Evolutionary conservation across 2,113 vertebrate species (phyloP), one percentile per base, ranked within the genome.

Genomic region (Brachionichthys hirsutus): DNA sequence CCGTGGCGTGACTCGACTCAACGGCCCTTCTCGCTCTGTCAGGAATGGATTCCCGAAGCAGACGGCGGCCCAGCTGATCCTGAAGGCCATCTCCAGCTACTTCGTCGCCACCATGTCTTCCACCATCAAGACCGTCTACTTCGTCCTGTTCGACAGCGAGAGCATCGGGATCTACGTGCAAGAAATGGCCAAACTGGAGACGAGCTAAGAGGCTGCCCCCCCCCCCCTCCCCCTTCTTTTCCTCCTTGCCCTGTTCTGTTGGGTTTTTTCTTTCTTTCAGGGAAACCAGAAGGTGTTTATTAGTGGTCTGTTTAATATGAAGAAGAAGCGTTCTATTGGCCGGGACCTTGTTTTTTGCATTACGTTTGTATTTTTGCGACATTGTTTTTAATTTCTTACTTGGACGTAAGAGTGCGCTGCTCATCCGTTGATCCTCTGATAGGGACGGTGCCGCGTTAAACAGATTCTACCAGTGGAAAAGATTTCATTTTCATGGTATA

Each of bases 51-150:
- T 99, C 81, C 97, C 97, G 0, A 99, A 99, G 88, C 97, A 99
- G 90, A 99, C 92, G 0, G 97, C 97, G 0, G 97, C 97, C 13
- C 97, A 99, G 91, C 94, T 99, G 36, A 99, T 99, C 75, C 93
- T 99, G 62, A 99, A 95, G 89, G 94, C 96, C 88, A 99, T 99
- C 86, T 98, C 94, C 92, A 98, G 86, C 85, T 99, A 99, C 85
- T 99, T 99, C 11, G 95, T 98, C 83, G 92, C 95, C n/a, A 99
- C 95, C 0, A 99, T 99, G 97, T 96, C 96, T 60, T 99, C 97
- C 70, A 95, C 94, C 70, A 98, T 99, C 93, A 99, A 98, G 89
- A 99, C 95, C 0, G 94, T 99, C 67, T 98, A 96, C 90, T 99
- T 99, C 0, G 95, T 98, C 87, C 94, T 99, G 73, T 99, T 98